These are phyloP conservation scores for Aporophyla lueneburgensis DNA, from an alignment of 2,888 invertebrate species.

Conservation along the genomic window DNA sequence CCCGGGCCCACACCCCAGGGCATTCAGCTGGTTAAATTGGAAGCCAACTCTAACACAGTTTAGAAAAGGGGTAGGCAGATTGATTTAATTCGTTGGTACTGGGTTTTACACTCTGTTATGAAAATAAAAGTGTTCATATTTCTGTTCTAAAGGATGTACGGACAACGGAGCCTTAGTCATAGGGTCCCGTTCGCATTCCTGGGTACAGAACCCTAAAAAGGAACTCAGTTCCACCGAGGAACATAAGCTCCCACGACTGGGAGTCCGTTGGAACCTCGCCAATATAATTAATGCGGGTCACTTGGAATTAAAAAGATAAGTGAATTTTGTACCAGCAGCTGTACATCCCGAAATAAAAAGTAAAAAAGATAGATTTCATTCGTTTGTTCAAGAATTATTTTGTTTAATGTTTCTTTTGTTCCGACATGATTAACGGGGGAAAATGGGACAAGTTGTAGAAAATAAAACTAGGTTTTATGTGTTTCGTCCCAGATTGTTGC, in stretches of 20 bases:
- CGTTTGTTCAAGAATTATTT: slow-evolving; percentile 13
- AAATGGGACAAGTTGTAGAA: neutral
- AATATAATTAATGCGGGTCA: slow-evolving; percentile 48
- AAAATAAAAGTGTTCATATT: neutral
- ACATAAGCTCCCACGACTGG: neutral
- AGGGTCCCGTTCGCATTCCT: neutral
- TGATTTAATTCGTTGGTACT: too few relatives aligned
- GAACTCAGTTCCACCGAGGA: neutral
- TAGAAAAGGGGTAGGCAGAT: too few relatives aligned
- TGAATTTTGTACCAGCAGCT: slow-evolving; percentile 42
- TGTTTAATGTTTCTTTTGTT: slow-evolving; percentile 19
- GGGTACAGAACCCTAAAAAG: neutral
- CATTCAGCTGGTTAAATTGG: too few relatives aligned
- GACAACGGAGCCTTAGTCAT: neutral
- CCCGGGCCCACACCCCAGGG: too few relatives aligned
- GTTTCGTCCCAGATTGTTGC: neutral
- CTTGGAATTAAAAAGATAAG: slow-evolving; percentile 56
- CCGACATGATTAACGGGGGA: neutral
- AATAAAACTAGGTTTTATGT: neutral
- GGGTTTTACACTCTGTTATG: neutral
- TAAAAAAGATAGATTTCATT: slow-evolving; percentile 24
- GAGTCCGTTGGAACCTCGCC: slow-evolving; percentile 40
- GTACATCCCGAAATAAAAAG: neutral
- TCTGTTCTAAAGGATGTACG: too few relatives aligned
- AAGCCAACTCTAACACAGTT: too few relatives aligned